These are phyloP conservation scores for Thunnus albacares DNA, from an alignment of 2,797 vertebrate species.

Conservation along the genomic window DNA sequence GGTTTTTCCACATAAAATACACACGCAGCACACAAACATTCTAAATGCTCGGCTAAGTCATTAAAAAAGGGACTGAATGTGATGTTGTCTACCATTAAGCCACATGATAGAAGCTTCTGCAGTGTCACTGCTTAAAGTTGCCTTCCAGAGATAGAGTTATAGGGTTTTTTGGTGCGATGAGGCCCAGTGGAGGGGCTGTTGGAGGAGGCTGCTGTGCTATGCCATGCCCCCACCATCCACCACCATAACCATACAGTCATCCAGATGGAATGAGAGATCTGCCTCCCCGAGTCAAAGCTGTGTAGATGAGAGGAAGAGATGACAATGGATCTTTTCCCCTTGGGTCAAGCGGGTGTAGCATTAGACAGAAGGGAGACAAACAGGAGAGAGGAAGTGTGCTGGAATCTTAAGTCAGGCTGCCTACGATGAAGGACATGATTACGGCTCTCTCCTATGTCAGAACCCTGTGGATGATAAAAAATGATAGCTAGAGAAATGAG, in stretches of 20 bases:
- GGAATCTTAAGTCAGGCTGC: conserved; percentile 64
- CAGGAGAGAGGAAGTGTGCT: conserved; percentile 73
- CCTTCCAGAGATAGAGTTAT: conserved; percentile 29
- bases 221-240: conserved; percentile 49
- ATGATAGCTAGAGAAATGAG: conserved; percentile 48
- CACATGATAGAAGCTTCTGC: conserved; percentile 29
- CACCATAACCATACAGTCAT: conserved; percentile 68
- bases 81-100: not conserved
- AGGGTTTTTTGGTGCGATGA: conserved; percentile 20
- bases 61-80: conserved; percentile 17
- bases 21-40: not conserved
- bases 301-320: conserved; percentile 84
- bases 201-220: conserved; percentile 25
- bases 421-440: conserved; percentile 64
- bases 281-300: conserved; percentile 51
- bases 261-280: conserved; percentile 85
- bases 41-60: conserved; percentile 4
- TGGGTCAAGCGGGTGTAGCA: conserved; percentile 57
- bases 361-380: conserved; percentile 73
- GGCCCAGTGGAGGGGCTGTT: conserved; percentile 38
- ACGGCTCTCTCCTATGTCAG: conserved; percentile 28
- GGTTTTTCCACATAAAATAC: conserved; percentile 26
- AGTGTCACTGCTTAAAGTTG: conserved; percentile 20
- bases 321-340: conserved; percentile 74
- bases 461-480: conserved; percentile 49